A percentile compares a stretch with the other conserved stretches of the same genome.
Evolutionary conservation across 2,113 vertebrate species (phyloP).

Genomic region (Marmota monax): DNA sequence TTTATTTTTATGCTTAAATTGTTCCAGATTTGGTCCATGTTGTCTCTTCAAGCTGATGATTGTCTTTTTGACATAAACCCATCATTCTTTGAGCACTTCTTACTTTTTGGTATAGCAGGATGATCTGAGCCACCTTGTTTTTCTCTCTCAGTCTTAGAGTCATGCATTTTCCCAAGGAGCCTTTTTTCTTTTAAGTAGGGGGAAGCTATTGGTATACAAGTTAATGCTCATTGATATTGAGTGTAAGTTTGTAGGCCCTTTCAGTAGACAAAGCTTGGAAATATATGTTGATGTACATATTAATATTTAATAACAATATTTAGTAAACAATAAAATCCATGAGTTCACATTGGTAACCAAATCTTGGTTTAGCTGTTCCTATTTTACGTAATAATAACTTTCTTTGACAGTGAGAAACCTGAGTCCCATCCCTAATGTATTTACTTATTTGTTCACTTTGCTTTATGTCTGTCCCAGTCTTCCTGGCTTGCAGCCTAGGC

Average conservation of each 20-base stretch:
- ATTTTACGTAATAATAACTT: neutral
- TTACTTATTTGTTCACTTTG: neutral
- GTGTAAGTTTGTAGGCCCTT: neutral
- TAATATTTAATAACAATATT: neutral
- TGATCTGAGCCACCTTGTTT: neutral
- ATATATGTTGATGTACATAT: neutral
- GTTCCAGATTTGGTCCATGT: neutral
- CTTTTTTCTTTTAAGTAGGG: neutral
- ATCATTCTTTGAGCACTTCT: conserved; percentile 18
- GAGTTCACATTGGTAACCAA: neutral
- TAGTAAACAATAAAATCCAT: neutral
- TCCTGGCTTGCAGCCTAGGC: neutral
- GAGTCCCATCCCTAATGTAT: neutral
- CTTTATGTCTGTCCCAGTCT: neutral
- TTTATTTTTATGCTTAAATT: neutral
- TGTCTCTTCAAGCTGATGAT: neutral
- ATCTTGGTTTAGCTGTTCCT: neutral
- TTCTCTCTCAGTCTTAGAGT: neutral
- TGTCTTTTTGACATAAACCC: neutral
- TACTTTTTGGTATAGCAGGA: neutral
- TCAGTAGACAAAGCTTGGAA: neutral
- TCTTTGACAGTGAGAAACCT: neutral
- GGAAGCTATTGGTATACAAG: neutral
- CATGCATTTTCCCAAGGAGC: neutral
- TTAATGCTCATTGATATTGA: neutral